Evolutionary conservation across 2,113 vertebrate genomes (phyloP), one percentile per base, ranked within the genome.

Genomic region (Malurus alboscapulatus): DNA sequence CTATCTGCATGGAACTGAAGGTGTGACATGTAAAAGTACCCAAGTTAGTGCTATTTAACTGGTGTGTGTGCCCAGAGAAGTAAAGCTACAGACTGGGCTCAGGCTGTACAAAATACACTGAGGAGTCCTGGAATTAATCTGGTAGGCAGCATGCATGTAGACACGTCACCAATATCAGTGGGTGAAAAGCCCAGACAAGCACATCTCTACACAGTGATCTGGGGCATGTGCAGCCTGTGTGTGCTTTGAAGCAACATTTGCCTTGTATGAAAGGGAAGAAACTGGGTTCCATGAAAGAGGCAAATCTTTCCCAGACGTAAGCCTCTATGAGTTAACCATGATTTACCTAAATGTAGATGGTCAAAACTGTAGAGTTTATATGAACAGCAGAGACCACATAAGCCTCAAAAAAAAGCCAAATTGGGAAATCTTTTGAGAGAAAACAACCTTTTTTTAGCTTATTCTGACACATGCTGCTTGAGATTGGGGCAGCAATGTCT

Each of bases 161-260:
- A 34, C 14, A 36, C 2, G 2, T 19, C 40, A 48, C 44, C 0
- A 0, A 0, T 8, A 24, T 3, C 54, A 25, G 7, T 0, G 1
- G 50, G 7, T 25, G 17, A 42, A 55, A 51, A 53, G 32, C 32
- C 44, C 47, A 44, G 47, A 54, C 0, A 0, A 10, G 22, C 44
- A 71, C 24, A 84, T 16, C 50, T 21, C n/a, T 21, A 26, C 25
- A 14, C 12, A 17, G 4, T 0, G 0, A 14, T 71, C 29, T 63
- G 82, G 16, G 53, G 14, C 61, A 63, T 10, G 27, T 1, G 14
- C 68, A 77, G 47, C 51, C 3, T 67, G 34, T 27, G 22, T 32
- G 17, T 1, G 2, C 2, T 1, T 3, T 72, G 54, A 71, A 75
- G 21, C 36, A 78, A 29, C 32, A 36, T 65, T 65, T 71, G n/a